Evolutionary conservation across 92 coral and sea anemone genomes (phyloP).

Genomic region (Palythoa grandiflora): DNA sequence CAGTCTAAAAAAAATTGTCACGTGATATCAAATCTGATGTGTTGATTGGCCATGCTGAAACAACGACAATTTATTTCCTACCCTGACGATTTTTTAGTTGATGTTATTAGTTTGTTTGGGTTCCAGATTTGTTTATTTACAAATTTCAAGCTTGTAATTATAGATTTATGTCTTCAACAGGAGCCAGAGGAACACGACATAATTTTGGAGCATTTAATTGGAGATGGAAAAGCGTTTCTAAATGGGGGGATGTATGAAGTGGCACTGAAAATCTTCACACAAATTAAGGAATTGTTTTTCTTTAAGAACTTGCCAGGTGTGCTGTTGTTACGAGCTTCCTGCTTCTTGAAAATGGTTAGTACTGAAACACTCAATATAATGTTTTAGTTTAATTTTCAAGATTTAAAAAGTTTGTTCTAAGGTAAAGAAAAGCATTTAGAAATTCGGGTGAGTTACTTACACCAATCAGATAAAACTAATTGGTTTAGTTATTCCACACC

Average conservation of each 20-base stretch:
- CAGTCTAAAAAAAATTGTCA: too few relatives aligned
- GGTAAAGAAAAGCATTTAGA: too few relatives aligned
- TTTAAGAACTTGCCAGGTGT: neutral
- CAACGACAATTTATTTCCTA: too few relatives aligned
- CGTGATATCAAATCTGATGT: too few relatives aligned
- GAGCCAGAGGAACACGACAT: neutral
- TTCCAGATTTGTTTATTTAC: neutral
- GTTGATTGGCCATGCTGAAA: too few relatives aligned
- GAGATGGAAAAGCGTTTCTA: neutral
- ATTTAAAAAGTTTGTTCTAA: too few relatives aligned
- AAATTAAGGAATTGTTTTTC: neutral
- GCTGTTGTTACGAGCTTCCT: neutral
- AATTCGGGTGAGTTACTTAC: too few relatives aligned
- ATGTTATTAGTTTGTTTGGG: too few relatives aligned
- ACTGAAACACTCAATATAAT: neutral
- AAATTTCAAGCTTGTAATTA: neutral
- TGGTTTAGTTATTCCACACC: too few relatives aligned
- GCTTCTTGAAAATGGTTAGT: constrained; percentile 4
- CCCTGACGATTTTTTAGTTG: too few relatives aligned
- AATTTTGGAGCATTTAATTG: neutral
- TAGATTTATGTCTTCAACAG: neutral
- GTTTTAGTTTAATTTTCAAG: too few relatives aligned
- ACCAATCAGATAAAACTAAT: too few relatives aligned
- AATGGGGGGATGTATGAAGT: neutral
- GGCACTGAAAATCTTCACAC: neutral